phyloP scores from a whole-genome alignment of 2,797 vertebrate species.

The Tragopan temminckii region DNA sequence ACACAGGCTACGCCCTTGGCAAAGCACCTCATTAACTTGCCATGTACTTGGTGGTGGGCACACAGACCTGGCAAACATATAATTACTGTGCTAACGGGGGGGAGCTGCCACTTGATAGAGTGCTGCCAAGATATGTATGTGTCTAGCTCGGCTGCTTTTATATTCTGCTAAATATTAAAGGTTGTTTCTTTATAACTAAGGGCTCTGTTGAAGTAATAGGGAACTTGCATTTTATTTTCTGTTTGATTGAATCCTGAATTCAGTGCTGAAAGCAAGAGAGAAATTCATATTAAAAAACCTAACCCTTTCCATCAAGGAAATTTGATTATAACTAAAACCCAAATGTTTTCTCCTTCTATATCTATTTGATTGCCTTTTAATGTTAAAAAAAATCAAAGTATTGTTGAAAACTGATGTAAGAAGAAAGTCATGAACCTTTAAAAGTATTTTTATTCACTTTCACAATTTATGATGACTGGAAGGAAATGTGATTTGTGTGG shows the following conservation, averaged over 20 bases:
- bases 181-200: constrained; percentile 69
- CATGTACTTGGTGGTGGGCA: constrained; percentile 58
- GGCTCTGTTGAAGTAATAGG: constrained; percentile 49
- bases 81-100: constrained; percentile 54
- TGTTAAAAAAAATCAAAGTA: background rate
- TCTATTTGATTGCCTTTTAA: constrained; percentile 25
- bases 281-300: background rate
- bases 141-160: constrained; percentile 68
- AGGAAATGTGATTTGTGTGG: background rate
- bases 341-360: background rate
- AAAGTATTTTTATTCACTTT: background rate
- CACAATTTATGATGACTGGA: background rate
- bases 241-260: constrained; percentile 66
- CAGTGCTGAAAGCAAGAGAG: background rate
- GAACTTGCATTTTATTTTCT: constrained; percentile 72
- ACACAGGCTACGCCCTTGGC: constrained; percentile 47
- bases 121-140: constrained; percentile 46
- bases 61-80: constrained; percentile 53
- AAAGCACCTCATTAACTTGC: constrained; percentile 70
- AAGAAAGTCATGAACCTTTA: background rate
- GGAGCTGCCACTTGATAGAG: constrained; percentile 45
- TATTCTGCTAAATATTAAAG: constrained; percentile 72
- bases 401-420: background rate
- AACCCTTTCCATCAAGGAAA: constrained; percentile 32
- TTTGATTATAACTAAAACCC: background rate